These are phyloP conservation scores for Pegoplata infirma DNA, from an alignment of 2,888 invertebrate genomes.

Conservation along the genomic window DNA sequence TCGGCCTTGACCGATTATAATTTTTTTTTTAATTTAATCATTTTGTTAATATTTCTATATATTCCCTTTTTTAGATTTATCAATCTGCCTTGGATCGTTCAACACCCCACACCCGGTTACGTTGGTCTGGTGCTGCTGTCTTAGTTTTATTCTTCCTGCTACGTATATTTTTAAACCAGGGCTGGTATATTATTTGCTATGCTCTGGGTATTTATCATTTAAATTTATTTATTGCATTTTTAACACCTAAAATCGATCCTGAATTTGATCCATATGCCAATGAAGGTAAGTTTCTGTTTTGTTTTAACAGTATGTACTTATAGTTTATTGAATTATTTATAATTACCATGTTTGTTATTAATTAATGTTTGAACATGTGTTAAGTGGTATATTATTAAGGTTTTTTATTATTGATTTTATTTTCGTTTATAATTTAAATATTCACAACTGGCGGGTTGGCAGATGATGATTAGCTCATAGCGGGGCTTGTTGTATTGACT, in stretches of 20 bases:
- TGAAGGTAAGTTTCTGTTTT: slow-evolving; percentile 88
- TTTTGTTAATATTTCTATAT: neutral
- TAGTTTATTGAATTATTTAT: neutral
- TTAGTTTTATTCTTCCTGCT: slow-evolving; percentile 87
- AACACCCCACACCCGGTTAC: slow-evolving; percentile 88
- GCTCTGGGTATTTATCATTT: slow-evolving; percentile 99
- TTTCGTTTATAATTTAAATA: neutral
- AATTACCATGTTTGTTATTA: neutral
- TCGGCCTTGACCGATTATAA: too few species aligned
- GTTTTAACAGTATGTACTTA: too few species aligned
- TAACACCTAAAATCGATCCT: slow-evolving; percentile 99
- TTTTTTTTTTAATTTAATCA: too few species aligned
- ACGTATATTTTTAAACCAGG: slow-evolving; percentile 92
- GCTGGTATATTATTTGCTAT: slow-evolving; percentile 99
- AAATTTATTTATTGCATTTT: slow-evolving; percentile 99
- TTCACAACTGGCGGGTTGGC: neutral
- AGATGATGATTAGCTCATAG: neutral
- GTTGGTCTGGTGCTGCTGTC: slow-evolving; percentile 88
- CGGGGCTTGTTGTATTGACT: neutral
- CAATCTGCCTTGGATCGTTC: slow-evolving; percentile 91
- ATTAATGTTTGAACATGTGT: neutral
- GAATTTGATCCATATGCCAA: slow-evolving; percentile 87
- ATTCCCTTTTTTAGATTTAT: slow-evolving; percentile 79
- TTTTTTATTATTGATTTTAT: neutral
- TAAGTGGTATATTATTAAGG: neutral